Evolutionary conservation across 2,797 vertebrate genomes (phyloP).

Genomic region (Arrhamphus sclerolepis): DNA sequence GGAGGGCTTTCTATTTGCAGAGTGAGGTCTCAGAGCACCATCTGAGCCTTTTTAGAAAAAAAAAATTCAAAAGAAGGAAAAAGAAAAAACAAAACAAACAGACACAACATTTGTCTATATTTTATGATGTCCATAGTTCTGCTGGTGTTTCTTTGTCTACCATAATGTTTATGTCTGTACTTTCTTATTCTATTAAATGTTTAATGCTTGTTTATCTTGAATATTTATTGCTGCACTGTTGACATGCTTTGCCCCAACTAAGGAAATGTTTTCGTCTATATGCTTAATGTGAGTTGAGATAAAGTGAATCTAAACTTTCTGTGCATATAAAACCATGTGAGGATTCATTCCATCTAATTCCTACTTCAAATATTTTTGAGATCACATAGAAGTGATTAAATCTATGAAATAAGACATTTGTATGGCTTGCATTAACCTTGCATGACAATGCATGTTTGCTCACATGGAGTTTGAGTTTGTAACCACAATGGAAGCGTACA

Average conservation of each 20-base stretch:
- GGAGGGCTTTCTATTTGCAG: background rate
- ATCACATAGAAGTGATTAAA: background rate
- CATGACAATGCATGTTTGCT: conserved; percentile 17
- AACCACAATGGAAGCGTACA: conserved; percentile 16
- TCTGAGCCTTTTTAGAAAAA: accelerated
- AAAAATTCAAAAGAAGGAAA: background rate
- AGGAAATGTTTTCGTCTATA: conserved; percentile 6
- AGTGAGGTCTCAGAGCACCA: background rate
- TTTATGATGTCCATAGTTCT: background rate
- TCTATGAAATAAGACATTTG: background rate
- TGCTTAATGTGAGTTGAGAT: background rate
- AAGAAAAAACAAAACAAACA: background rate
- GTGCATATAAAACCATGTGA: accelerated
- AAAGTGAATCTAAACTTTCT: conserved; percentile 9
- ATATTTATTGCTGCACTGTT: background rate
- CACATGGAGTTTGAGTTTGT: conserved; percentile 1
- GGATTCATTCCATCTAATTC: background rate
- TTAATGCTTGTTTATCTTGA: conserved; percentile 1
- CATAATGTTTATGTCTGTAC: background rate
- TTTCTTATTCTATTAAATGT: background rate
- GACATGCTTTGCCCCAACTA: too few species aligned
- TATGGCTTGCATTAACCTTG: conserved; percentile 41
- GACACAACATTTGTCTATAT: background rate
- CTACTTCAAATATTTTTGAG: background rate
- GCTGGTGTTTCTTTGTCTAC: background rate